Evolutionary conservation across 2,113 vertebrate genomes (phyloP).

Genomic region (Coptodon bakossiorum): DNA sequence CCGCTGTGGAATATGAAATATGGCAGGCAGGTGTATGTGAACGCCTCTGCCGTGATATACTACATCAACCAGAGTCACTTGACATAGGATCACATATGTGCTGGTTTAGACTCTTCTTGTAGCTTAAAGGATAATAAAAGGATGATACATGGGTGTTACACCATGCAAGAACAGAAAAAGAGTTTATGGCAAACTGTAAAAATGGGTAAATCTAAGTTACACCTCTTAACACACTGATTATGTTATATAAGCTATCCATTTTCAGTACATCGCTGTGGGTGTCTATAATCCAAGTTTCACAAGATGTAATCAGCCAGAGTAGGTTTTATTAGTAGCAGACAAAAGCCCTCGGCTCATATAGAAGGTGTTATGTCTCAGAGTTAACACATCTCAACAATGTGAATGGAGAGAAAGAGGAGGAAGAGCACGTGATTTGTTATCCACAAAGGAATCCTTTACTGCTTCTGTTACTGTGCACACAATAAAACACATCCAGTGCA

Average conservation of each 20-base stretch:
- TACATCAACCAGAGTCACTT: conserved; percentile 1
- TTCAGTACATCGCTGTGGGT: background rate
- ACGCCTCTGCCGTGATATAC: background rate
- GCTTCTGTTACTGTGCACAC: background rate
- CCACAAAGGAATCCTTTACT: background rate
- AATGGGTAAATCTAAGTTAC: background rate
- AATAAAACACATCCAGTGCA: background rate
- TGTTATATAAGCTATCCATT: background rate
- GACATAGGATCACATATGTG: conserved; percentile 16
- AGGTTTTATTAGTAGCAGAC: conserved; percentile 7
- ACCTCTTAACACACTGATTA: background rate
- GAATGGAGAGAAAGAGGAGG: conserved; percentile 5
- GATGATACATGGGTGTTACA: background rate
- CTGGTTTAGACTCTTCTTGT: background rate
- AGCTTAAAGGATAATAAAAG: background rate
- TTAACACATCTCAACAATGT: conserved; percentile 20
- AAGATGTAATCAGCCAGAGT: background rate
- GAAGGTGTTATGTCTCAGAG: conserved; percentile 19
- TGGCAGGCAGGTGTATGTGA: conserved; percentile 19
- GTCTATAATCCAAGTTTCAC: background rate
- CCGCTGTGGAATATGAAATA: background rate
- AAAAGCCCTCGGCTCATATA: background rate
- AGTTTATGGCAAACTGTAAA: background rate
- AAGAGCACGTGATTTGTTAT: background rate
- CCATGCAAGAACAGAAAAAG: background rate